Evolutionary conservation across 2,113 vertebrate genomes (phyloP).

Genomic region (Psittacus erithacus): DNA sequence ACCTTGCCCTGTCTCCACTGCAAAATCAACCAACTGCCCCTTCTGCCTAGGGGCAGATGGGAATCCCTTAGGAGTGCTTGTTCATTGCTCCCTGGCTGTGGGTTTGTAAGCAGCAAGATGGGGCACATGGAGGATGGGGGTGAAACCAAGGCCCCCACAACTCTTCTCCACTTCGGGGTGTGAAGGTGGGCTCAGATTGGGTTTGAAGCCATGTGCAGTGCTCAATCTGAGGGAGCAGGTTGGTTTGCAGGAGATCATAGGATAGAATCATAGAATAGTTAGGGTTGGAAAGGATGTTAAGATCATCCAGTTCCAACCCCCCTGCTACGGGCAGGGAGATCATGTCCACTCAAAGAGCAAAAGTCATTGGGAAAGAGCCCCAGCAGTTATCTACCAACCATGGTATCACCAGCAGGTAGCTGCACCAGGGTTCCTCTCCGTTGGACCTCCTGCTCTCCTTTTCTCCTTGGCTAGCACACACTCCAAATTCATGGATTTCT

Average conservation of each 20-base stretch:
- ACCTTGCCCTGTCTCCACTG: background rate
- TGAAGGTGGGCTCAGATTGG: background rate
- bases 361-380: background rate
- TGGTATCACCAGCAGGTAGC: background rate
- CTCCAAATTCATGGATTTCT: background rate
- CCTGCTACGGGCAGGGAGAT: background rate
- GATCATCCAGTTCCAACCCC: background rate
- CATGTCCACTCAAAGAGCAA: background rate
- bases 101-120: background rate
- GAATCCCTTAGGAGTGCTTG: background rate
- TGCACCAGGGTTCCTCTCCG: fast-evolving
- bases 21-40: background rate
- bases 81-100: fast-evolving
- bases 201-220: background rate
- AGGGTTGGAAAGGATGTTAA: background rate
- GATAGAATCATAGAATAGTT: background rate
- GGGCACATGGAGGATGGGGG: fast-evolving
- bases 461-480: background rate
- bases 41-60: background rate
- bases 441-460: background rate
- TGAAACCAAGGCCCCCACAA: background rate
- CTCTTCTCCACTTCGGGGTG: background rate
- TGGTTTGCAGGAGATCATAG: background rate
- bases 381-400: background rate
- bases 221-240: background rate